These are phyloP conservation scores for Conchocele bisecta DNA, from an alignment of 2,888 invertebrate species.

Conservation along the genomic window DNA sequence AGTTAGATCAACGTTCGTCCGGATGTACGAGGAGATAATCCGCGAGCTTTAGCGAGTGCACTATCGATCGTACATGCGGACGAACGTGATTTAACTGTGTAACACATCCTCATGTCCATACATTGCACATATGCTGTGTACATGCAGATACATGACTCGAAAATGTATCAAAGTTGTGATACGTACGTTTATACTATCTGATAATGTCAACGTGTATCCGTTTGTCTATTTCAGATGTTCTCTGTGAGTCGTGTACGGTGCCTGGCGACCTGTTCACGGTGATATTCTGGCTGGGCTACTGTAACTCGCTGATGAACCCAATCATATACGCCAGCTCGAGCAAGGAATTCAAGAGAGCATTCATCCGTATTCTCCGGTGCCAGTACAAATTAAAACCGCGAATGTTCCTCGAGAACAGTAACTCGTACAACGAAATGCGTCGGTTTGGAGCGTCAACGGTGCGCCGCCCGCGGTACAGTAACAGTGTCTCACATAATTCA, in stretches of 20 bases:
- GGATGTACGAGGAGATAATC: too few relatives aligned
- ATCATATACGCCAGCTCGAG: conserved; percentile 87
- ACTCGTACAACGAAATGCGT: neutral
- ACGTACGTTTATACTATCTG: neutral
- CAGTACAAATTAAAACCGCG: conserved; percentile 55
- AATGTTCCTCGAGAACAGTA: conserved; percentile 20
- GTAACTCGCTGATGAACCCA: conserved; percentile 88
- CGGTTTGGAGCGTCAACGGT: neutral
- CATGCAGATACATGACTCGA: too few relatives aligned
- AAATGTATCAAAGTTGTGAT: neutral
- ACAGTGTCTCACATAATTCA: neutral
- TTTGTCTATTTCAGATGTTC: conserved; percentile 82
- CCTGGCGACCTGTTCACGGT: conserved; percentile 85
- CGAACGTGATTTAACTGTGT: too few relatives aligned
- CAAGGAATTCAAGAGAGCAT: conserved; percentile 84
- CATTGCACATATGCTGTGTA: too few relatives aligned
- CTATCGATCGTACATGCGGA: too few relatives aligned
- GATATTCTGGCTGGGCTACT: conserved; percentile 89
- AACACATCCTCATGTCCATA: too few relatives aligned
- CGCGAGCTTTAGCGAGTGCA: too few relatives aligned
- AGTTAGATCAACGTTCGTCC: too few relatives aligned
- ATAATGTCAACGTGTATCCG: neutral
- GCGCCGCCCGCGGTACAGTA: neutral
- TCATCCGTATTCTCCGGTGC: conserved; percentile 83
- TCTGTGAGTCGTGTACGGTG: conserved; percentile 83